Percentiles rank a stretch among this genome's conserved stretches.
Evolutionary conservation across 1,140 invertebrate genomes (phyloP).

Genomic region (Drosophila mayri): DNA sequence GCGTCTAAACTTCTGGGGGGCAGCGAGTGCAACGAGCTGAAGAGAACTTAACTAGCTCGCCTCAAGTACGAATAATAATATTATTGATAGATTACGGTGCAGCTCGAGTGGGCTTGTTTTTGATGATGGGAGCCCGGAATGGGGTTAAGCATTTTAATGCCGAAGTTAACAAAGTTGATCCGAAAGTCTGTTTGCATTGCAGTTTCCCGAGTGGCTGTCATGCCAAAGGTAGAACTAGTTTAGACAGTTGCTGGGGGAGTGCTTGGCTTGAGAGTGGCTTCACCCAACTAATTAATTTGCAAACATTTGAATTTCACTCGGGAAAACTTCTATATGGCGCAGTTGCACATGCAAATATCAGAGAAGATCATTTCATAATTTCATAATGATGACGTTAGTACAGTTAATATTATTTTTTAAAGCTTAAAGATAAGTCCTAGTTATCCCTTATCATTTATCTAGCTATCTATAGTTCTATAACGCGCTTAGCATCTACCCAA

Average conservation of each 20-base stretch:
- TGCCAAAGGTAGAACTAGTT: slow-evolving; percentile 37
- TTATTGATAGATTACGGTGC: slow-evolving; percentile 79
- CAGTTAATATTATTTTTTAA: not conserved
- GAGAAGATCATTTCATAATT: not conserved
- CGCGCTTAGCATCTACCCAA: not conserved
- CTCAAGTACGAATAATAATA: slow-evolving; percentile 64
- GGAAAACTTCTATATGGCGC: not conserved
- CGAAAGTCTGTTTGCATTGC: slow-evolving; percentile 46
- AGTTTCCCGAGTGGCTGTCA: slow-evolving; percentile 28
- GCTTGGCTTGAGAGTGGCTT: slow-evolving; percentile 11
- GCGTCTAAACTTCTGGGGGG: slow-evolving; percentile 29
- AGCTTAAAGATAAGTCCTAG: not conserved
- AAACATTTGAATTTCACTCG: not conserved
- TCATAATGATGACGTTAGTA: not conserved
- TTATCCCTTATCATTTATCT: too few relatives aligned
- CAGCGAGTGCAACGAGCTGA: slow-evolving; percentile 37
- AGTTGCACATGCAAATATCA: too few relatives aligned
- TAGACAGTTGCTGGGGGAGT: slow-evolving; percentile 25
- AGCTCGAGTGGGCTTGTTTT: slow-evolving; percentile 37
- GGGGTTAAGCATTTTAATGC: slow-evolving; percentile 53
- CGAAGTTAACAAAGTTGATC: slow-evolving; percentile 49
- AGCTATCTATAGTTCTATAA: too few relatives aligned
- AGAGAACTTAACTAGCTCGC: slow-evolving; percentile 41
- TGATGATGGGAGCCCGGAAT: slow-evolving; percentile 30
- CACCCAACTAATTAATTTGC: slow-evolving; percentile 28